A percentile compares a stretch with the other conserved stretches of the same genome.
These are phyloP conservation scores for Luperina testacea DNA, from an alignment of 2,888 invertebrate species.

Conservation along the genomic window DNA sequence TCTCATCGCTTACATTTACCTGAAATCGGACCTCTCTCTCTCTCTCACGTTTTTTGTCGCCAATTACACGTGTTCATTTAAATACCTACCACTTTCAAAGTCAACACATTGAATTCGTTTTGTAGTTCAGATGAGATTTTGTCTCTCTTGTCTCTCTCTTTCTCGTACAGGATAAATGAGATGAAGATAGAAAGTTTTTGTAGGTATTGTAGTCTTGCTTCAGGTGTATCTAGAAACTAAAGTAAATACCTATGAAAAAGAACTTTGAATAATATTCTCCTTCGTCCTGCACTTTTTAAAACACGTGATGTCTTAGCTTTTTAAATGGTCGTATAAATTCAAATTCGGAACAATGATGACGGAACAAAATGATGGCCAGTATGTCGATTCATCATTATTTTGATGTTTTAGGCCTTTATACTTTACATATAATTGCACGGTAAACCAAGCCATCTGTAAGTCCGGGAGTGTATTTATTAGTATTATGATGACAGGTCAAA, in stretches of 20 bases:
- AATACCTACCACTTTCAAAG: slow-evolving; percentile 35
- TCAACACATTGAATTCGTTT: slow-evolving; percentile 20
- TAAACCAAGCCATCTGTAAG: no score
- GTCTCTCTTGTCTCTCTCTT: neutral
- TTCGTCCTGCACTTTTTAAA: no score
- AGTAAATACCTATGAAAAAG: neutral
- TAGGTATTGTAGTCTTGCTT: neutral
- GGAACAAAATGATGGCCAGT: no score
- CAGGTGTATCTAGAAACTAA: neutral
- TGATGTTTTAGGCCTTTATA: no score
- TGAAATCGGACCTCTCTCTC: slow-evolving; percentile 17
- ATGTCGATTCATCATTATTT: no score
- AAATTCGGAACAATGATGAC: no score
- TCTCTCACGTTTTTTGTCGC: slow-evolving; percentile 1
- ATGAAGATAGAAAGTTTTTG: neutral
- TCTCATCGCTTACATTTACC: neutral
- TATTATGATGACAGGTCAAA: slow-evolving; percentile 22
- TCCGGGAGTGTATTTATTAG: neutral
- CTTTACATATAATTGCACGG: no score
- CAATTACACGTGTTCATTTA: slow-evolving; percentile 29
- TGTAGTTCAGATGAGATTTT: slow-evolving; percentile 1
- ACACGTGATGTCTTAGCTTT: no score
- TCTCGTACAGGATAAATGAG: neutral
- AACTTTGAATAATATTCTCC: no score
- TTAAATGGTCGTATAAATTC: no score